Conservation (phyloP, 2,113 vertebrate species). For the Clarias gariepinus region DNA sequence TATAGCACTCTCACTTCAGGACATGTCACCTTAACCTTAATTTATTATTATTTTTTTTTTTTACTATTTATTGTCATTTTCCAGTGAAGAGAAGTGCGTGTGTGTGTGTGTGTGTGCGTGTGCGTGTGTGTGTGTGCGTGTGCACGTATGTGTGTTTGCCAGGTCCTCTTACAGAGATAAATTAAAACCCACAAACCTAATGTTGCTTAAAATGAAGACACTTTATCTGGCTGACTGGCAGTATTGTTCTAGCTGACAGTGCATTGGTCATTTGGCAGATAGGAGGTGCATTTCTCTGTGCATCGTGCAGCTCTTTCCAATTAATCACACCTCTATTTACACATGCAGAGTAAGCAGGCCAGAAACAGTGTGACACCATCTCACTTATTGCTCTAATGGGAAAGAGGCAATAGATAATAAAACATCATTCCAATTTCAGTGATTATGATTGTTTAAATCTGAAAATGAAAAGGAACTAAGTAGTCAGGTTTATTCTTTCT, state of each 20-base stretch:
- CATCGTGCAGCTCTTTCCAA: slow-evolving; percentile 24
- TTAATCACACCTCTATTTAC: slow-evolving; percentile 50
- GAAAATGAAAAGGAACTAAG: slow-evolving; percentile 1
- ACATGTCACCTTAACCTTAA: background rate
- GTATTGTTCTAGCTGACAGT: slow-evolving; percentile 59
- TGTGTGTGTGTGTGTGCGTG: background rate
- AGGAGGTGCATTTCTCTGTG: slow-evolving; percentile 21
- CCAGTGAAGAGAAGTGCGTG: slow-evolving; percentile 30
- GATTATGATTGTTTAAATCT: slow-evolving; percentile 7
- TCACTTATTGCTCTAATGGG: slow-evolving; percentile 27
- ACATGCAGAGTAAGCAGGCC: slow-evolving; percentile 48
- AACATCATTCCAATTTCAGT: slow-evolving; percentile 26
- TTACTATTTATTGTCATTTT: slow-evolving; percentile 14
- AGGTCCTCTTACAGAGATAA: slow-evolving; percentile 53
- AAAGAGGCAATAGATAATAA: slow-evolving; percentile 39
- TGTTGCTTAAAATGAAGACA: slow-evolving; percentile 66
- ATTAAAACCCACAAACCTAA: slow-evolving; percentile 57
- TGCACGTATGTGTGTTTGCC: background rate
- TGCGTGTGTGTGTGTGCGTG: background rate
- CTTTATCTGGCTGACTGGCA: slow-evolving; percentile 54
- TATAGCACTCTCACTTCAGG: background rate
- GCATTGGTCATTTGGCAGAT: slow-evolving; percentile 56
- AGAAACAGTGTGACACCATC: slow-evolving; percentile 31
- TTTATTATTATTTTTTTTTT: background rate
- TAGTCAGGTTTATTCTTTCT: background rate